Base-by-base conservation (phyloP, 2,113 vertebrate genomes). In the Spilogale gracilis region DNA sequence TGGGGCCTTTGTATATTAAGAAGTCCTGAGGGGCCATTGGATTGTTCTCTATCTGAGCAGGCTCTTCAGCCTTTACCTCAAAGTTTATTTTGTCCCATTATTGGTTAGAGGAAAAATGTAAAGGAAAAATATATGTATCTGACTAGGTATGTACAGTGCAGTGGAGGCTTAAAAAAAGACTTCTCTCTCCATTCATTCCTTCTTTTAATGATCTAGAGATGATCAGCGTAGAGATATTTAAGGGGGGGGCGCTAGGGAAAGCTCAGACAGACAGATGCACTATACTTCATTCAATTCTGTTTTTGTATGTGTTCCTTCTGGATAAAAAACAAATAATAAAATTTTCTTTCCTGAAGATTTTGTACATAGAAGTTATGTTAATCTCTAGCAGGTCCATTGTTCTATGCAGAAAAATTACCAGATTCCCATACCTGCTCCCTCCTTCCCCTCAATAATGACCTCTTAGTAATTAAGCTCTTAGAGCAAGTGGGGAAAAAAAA, bases 271-370 rank as follows among this genome's bases (percentile, higher is more conserved):
- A 56, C 27, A 74, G 12, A 63, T 8, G 50, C 16, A 23, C 27
- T 9, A 2, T 43, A 54, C 32, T 90, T 90, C 1, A 1, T 48
- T 52, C 21, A 43, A 21, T 3, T 61, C 63, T 78, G n/a, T 56
- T 67, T 89, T 60, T 87, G 14, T 45, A 2, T 50, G 23, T 82
- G n/a, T 43, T n/a, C 13, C 14, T 12, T 11, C 4, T 5, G 13
- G 23, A 8, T 27, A 2, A 91, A 83, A 95, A 43, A 73, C 11
- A 2, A 45, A 45, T 45, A 43, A 74, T 65, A 65, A 95, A 21
- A 5, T 3, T 78, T 96, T 79, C 10, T 92, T 96, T 92, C 69
- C 80, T 67, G 18, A 93, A 82, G 89, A 17, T 93, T n/a, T 73
- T 81, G 20, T 9, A 50, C 3, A 4, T 61, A 48, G 63, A 79